Evolutionary conservation across 1,140 invertebrate species (phyloP).

Genomic region (Cotesia vestalis): DNA sequence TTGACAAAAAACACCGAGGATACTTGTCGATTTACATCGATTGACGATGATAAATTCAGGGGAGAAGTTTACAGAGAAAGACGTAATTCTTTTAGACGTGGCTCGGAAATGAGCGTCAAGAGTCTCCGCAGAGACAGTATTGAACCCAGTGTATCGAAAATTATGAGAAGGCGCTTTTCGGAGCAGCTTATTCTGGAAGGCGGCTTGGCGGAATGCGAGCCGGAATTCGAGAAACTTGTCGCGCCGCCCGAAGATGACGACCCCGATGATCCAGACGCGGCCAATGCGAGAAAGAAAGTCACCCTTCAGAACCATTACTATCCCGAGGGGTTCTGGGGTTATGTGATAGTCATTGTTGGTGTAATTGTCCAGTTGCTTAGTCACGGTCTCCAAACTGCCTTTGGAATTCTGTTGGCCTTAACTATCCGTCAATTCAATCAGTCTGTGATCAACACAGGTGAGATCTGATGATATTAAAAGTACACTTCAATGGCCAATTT

Average conservation of each 20-base stretch:
- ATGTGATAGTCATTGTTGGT: slow-evolving; percentile 74
- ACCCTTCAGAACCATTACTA: slow-evolving; percentile 75
- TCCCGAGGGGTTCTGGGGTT: slow-evolving; percentile 84
- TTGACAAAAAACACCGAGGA: neutral
- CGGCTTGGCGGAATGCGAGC: slow-evolving; percentile 41
- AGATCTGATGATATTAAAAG: no score
- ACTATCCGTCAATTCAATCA: slow-evolving; percentile 49
- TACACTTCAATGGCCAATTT: no score
- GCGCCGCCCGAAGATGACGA: slow-evolving; percentile 33
- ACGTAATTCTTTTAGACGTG: slow-evolving; percentile 13
- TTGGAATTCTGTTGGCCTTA: slow-evolving; percentile 60
- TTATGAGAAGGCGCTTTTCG: slow-evolving; percentile 54
- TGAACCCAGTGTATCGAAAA: slow-evolving; percentile 48
- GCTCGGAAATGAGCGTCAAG: slow-evolving; percentile 27
- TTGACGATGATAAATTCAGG: neutral
- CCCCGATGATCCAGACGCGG: slow-evolving; percentile 48
- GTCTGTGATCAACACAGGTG: slow-evolving; percentile 45
- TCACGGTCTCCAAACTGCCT: slow-evolving; percentile 73
- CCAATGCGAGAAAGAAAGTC: slow-evolving; percentile 59
- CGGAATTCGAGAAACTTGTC: slow-evolving; percentile 48
- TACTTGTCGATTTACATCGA: slow-evolving; percentile 1
- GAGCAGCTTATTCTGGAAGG: slow-evolving; percentile 56
- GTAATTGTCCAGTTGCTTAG: slow-evolving; percentile 72
- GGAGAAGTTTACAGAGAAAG: slow-evolving; percentile 2
- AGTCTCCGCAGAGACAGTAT: slow-evolving; percentile 39